Percentiles rank a stretch among this genome's conserved stretches.
Evolutionary conservation across 2,113 vertebrate genomes (phyloP).

Genomic region (Rynchops niger): DNA sequence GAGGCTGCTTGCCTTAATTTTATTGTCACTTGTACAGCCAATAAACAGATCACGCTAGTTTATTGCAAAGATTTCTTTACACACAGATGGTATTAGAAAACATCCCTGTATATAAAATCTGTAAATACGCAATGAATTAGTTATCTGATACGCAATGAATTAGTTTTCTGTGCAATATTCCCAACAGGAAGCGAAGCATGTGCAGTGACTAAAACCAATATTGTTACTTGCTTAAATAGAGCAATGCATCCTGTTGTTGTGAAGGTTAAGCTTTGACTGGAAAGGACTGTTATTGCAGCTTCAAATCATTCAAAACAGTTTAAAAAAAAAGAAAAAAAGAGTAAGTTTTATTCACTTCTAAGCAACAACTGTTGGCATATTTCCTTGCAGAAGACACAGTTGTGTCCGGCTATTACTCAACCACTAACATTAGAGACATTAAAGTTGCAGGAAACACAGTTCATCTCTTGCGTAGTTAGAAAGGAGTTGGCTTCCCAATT

Average conservation of each 20-base stretch:
- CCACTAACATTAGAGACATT: neutral
- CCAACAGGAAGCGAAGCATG: neutral
- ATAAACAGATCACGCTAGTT: neutral
- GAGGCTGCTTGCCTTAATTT: neutral
- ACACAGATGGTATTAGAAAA: constrained; percentile 4
- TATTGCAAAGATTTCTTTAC: neutral
- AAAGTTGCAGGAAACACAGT: constrained; percentile 59
- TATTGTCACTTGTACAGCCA: neutral
- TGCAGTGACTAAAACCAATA: constrained; percentile 29
- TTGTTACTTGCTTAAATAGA: constrained; percentile 21
- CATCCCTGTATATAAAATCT: neutral
- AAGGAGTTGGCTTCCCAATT: constrained; percentile 63
- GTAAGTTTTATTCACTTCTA: neutral
- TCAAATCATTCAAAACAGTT: constrained; percentile 25
- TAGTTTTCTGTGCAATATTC: neutral
- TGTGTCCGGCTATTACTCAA: constrained; percentile 60
- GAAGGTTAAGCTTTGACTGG: constrained; percentile 29
- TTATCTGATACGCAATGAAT: neutral
- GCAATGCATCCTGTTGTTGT: constrained; percentile 38
- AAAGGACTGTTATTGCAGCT: constrained; percentile 35
- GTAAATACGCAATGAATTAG: neutral
- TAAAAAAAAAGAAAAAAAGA: neutral
- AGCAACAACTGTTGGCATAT: neutral
- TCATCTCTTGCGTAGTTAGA: constrained; percentile 48
- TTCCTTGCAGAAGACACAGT: constrained; percentile 32